These are phyloP conservation scores for Hypena proboscidalis DNA, from an alignment of 2,888 invertebrate species.

Conservation along the genomic window DNA sequence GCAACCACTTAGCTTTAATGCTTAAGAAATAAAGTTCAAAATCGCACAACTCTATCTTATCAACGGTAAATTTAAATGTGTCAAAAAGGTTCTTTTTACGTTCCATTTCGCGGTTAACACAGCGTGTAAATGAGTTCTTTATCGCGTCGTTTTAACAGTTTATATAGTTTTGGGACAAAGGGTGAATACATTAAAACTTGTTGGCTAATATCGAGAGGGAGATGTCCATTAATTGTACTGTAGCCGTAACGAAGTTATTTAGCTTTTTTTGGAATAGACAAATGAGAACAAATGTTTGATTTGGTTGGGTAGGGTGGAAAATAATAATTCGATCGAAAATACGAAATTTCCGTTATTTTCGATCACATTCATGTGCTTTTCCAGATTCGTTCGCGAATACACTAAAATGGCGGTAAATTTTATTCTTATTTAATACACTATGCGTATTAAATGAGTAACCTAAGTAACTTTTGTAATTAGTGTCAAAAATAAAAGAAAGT, in stretches of 20 bases:
- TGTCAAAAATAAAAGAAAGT: no score
- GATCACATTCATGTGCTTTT: no score
- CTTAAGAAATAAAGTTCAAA: conserved; percentile 29
- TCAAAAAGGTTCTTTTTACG: conserved; percentile 66
- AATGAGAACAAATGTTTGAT: conserved; percentile 1
- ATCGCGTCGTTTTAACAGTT: conserved; percentile 74
- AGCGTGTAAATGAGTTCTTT: conserved; percentile 84
- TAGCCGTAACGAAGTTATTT: conserved; percentile 25
- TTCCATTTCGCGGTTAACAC: conserved; percentile 79
- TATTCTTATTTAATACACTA: no score
- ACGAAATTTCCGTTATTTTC: no score
- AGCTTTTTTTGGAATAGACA: conserved; percentile 2
- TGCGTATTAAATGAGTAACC: no score
- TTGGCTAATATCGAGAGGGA: conserved; percentile 30
- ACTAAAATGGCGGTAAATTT: no score
- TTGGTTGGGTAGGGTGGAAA: no score
- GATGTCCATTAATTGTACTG: conserved; percentile 32
- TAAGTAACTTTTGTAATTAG: no score
- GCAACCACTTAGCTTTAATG: conserved; percentile 15
- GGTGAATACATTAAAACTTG: conserved; percentile 76
- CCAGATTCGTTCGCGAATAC: no score
- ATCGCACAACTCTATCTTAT: conserved; percentile 24
- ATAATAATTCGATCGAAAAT: no score
- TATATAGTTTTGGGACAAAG: conserved; percentile 66
- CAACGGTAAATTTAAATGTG: conserved; percentile 36